phyloP scores from a whole-genome alignment of 2,113 vertebrate genomes.

The Anarhynchus alexandrinus region DNA sequence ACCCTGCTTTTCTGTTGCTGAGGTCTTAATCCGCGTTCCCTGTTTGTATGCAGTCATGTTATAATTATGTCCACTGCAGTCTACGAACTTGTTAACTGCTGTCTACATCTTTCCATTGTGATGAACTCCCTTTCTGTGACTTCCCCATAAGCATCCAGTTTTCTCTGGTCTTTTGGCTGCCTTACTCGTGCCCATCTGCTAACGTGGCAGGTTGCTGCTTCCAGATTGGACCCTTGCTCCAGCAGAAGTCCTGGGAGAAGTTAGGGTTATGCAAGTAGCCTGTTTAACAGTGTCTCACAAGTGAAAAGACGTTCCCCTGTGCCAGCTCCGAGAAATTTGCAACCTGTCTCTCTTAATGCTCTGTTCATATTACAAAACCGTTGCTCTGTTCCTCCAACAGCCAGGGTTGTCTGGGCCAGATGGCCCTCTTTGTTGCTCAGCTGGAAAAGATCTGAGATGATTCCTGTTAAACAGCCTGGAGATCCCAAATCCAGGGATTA shows the following conservation, averaged over 20 bases:
- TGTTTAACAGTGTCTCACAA: not conserved
- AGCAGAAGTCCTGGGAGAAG: not conserved
- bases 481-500: not conserved
- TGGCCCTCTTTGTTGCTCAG: not conserved
- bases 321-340: not conserved
- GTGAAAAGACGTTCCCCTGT: not conserved
- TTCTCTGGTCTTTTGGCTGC: slow-evolving; percentile 23
- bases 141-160: not conserved
- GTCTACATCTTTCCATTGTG: not conserved
- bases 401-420: not conserved
- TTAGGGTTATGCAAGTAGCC: not conserved
- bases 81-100: not conserved
- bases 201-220: slow-evolving; percentile 13
- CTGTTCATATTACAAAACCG: not conserved
- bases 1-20: not conserved
- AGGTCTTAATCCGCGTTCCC: not conserved
- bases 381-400: not conserved
- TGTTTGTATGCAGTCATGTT: not conserved
- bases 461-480: not conserved
- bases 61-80: not conserved
- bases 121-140: not conserved
- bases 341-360: not conserved
- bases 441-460: not conserved
- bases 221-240: not conserved
- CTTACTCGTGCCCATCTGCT: slow-evolving; percentile 2